A percentile compares a stretch with the other conserved stretches of the same genome.
These are phyloP conservation scores for Cosmopolites sordidus DNA, from an alignment of 2,888 invertebrate species.

Conservation along the genomic window DNA sequence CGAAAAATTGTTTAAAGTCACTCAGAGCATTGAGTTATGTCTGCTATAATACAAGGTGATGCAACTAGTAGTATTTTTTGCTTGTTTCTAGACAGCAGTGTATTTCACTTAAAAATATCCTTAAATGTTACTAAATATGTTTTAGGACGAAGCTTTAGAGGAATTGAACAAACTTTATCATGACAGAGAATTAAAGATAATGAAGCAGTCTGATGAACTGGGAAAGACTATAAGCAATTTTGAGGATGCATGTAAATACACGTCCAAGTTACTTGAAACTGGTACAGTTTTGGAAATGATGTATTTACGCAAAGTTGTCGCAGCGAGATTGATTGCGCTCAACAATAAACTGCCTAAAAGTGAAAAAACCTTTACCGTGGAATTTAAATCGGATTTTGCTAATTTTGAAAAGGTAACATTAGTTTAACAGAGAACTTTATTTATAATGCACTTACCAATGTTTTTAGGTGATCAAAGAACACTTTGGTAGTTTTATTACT, in stretches of 20 bases:
- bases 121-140: too few species aligned
- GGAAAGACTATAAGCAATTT: slow-evolving; percentile 81
- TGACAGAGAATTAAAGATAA: slow-evolving; percentile 80
- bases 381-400: slow-evolving; percentile 75
- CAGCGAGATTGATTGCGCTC: slow-evolving; percentile 71
- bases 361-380: slow-evolving; percentile 73
- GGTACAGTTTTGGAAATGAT: slow-evolving; percentile 84
- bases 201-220: slow-evolving; percentile 77
- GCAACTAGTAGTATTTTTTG: too few species aligned
- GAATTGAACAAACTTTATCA: slow-evolving; percentile 75
- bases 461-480: slow-evolving; percentile 56
- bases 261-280: slow-evolving; percentile 73
- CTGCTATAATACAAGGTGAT: too few species aligned
- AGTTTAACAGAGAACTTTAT: too few species aligned
- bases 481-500: slow-evolving; percentile 70
- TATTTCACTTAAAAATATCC: too few species aligned
- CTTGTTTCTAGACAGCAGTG: too few species aligned
- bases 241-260: slow-evolving; percentile 82
- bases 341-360: slow-evolving; percentile 78
- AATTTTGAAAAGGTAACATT: slow-evolving; percentile 62
- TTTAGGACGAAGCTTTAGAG: slow-evolving; percentile 65
- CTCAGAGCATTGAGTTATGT: too few species aligned
- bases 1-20: too few species aligned
- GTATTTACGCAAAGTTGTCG: slow-evolving; percentile 65
- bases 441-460: too few species aligned